Percentiles rank a stretch among this genome's conserved stretches.
These are phyloP conservation scores for Physocephala rufipes DNA, from an alignment of 2,888 invertebrate species.

Conservation along the genomic window DNA sequence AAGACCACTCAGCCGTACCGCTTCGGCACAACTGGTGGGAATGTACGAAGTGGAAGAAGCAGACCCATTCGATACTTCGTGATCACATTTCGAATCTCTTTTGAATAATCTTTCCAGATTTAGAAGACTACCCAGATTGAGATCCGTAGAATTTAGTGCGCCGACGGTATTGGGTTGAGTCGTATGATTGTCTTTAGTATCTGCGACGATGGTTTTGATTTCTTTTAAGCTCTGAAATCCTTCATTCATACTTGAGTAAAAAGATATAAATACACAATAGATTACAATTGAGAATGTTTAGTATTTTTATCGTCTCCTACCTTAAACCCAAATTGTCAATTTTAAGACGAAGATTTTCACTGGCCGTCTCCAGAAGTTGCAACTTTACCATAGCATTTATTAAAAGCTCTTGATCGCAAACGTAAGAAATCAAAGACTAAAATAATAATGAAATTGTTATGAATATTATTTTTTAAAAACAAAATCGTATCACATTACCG, in stretches of 20 bases:
- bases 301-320: neutral
- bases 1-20: neutral
- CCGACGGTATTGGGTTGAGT: neutral
- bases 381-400: neutral
- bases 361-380: neutral
- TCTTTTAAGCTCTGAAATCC: neutral
- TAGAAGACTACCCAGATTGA: neutral
- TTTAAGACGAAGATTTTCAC: neutral
- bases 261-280: neutral
- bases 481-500: too few species aligned
- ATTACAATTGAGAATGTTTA: neutral
- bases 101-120: neutral
- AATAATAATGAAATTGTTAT: too few species aligned
- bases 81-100: neutral
- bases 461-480: too few species aligned
- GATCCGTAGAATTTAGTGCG: neutral
- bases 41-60: neutral
- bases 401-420: neutral
- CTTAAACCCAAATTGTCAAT: neutral
- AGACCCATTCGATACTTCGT: neutral
- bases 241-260: neutral
- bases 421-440: neutral
- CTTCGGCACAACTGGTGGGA: conserved; percentile 2
- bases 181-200: neutral
- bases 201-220: neutral